phyloP scores from a whole-genome alignment of 2,888 invertebrate genomes.

The Drosophila formosana region DNA sequence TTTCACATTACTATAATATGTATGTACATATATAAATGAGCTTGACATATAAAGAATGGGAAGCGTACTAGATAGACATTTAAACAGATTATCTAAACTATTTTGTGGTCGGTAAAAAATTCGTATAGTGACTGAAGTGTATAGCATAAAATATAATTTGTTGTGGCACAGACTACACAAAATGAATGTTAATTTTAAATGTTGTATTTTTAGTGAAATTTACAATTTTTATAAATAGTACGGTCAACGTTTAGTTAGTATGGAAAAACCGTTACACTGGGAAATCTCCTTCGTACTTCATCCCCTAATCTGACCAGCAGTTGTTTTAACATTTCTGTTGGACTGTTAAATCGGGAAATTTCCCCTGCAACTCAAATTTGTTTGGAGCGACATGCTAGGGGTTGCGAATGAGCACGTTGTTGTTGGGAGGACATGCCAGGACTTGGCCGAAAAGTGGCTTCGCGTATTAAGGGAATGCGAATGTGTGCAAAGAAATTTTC shows the following conservation, averaged over 20 bases:
- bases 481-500: slow-evolving; percentile 26
- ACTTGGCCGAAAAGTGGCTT: slow-evolving; percentile 15
- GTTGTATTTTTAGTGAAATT: too few relatives aligned
- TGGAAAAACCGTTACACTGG: background rate
- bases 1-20: too few relatives aligned
- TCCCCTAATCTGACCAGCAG: slow-evolving; percentile 4
- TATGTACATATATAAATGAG: too few relatives aligned
- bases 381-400: background rate
- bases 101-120: too few relatives aligned
- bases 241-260: background rate
- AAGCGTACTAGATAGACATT: too few relatives aligned
- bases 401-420: background rate
- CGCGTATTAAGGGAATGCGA: slow-evolving; percentile 33
- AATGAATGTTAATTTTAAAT: too few relatives aligned
- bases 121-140: too few relatives aligned
- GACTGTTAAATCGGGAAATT: background rate
- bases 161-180: too few relatives aligned
- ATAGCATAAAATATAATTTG: too few relatives aligned
- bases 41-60: too few relatives aligned
- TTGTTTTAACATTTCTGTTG: background rate
- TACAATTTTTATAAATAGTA: too few relatives aligned
- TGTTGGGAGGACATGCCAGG: slow-evolving; percentile 15
- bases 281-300: background rate
- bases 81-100: too few relatives aligned
- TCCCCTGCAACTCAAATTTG: slow-evolving; percentile 34